Conservation (phyloP, 2,797 vertebrate genomes). For the Leptatherina wallacei region DNA sequence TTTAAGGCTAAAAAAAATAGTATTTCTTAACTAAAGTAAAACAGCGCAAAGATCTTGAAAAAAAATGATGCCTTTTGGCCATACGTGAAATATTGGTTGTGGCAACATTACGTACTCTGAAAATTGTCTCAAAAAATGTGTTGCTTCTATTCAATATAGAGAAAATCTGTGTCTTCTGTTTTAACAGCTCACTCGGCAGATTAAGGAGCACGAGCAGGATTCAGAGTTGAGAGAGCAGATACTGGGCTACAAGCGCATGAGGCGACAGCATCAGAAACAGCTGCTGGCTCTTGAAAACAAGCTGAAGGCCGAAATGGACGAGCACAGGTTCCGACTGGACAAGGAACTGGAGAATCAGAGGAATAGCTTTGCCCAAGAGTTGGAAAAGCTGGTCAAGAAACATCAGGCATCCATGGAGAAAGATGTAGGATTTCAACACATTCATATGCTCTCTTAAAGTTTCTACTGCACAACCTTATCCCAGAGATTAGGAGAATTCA, state of each 20-base stretch:
- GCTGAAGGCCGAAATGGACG: slow-evolving; percentile 97
- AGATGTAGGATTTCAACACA: slow-evolving; percentile 85
- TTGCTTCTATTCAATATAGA: neutral
- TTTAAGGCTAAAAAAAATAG: slow-evolving; percentile 4
- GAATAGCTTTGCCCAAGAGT: slow-evolving; percentile 95
- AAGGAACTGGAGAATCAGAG: slow-evolving; percentile 99
- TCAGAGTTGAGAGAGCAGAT: slow-evolving; percentile 98
- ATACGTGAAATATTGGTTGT: neutral
- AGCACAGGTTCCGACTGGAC: slow-evolving; percentile 97
- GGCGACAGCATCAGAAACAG: slow-evolving; percentile 98
- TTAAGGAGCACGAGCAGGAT: slow-evolving; percentile 98
- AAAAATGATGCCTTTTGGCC: neutral
- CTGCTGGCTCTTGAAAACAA: slow-evolving; percentile 98
- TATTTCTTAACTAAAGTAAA: neutral
- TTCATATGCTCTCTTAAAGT: neutral
- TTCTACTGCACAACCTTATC: neutral
- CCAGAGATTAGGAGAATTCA: too few species aligned
- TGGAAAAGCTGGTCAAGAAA: slow-evolving; percentile 98
- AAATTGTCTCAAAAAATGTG: neutral
- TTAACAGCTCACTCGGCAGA: slow-evolving; percentile 95
- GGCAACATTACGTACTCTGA: neutral
- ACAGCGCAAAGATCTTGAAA: neutral
- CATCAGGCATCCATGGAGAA: slow-evolving; percentile 97
- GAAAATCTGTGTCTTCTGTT: slow-evolving; percentile 19
- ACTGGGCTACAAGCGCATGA: slow-evolving; percentile 98